Evolutionary conservation across 2,113 vertebrate species (phyloP).

Genomic region (Pachycephala philippinensis): DNA sequence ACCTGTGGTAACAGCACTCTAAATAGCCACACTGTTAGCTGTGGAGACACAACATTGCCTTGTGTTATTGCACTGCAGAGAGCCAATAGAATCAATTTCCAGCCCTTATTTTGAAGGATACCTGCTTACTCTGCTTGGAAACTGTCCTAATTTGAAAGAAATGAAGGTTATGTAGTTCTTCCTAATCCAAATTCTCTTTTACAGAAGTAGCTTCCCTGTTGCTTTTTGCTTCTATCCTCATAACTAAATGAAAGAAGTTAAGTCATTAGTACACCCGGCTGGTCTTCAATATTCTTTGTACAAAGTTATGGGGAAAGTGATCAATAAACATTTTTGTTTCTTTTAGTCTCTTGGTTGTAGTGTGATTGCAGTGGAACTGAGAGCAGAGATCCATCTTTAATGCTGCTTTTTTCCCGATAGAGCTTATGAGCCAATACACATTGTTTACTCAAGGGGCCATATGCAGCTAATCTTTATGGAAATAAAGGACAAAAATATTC

Average conservation of each 20-base stretch:
- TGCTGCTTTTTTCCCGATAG: neutral
- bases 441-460: conserved; percentile 53
- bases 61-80: neutral
- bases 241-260: conserved; percentile 11
- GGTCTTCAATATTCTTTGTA: conserved; percentile 48
- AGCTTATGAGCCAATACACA: conserved; percentile 8
- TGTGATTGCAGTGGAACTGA: conserved; percentile 60
- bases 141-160: neutral
- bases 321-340: conserved; percentile 71
- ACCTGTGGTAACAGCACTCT: neutral
- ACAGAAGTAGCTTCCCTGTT: neutral
- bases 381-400: conserved; percentile 56
- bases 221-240: neutral
- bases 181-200: neutral
- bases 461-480: conserved; percentile 71
- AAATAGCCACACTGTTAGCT: neutral
- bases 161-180: neutral
- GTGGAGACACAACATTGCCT: neutral
- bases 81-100: neutral
- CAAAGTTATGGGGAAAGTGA: conserved; percentile 65
- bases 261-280: conserved; percentile 4
- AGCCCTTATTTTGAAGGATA: neutral
- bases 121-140: neutral
- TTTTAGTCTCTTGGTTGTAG: conserved; percentile 33
- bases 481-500: conserved; percentile 73